Evolutionary conservation across 2,113 vertebrate species (phyloP), one percentile per base, ranked within the genome.

Genomic region (Lichenostomus cassidix): DNA sequence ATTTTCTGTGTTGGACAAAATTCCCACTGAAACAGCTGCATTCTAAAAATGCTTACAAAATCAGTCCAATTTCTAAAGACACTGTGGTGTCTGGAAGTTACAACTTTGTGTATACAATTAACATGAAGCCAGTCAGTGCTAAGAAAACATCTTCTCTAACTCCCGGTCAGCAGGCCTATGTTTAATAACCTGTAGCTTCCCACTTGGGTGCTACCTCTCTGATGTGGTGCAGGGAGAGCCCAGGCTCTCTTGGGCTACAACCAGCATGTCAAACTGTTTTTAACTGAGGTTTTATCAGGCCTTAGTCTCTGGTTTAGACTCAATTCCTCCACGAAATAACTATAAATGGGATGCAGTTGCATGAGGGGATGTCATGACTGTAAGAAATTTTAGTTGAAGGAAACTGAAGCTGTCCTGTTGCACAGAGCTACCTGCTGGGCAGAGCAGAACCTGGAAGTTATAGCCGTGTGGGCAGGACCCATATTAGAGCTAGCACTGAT

Each of bases 91-190:
- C 64, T 83, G 39, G n/a, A 53, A 83, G 28, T 56, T 87, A 15
- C 11, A 46, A 44, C 67, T 85, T 84, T 46, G 17, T 29, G 25
- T 52, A 18, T 64, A 13, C 28, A 47, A n/a, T 44, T 59, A 69
- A 12, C 22, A 46, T 0, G 0, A 83, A 65, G 52, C n/a, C 29
- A 37, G 13, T 28, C 3, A 5, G 15, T n/a, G 7, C 29, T 47
- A 80, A 65, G 59, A 55, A 58, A 85, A 33, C 9, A 22, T 64
- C 33, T 56, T 65, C 21, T 65, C 31, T 3, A 33, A 8, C 11
- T 83, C 28, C 37, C 83, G 59, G 14, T 60, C 70, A 21, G 52
- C 49, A 25, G 1, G 2, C 20, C 18, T 29, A 27, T 35, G 4
- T 49, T 69, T 44, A 37, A 23, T 58, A 74, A 65, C 15, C 41